A percentile compares a stretch with the other conserved stretches of the same genome.
phyloP scores from a whole-genome alignment of 2,113 vertebrate genomes.

The Psammodynastes pulverulentus region DNA sequence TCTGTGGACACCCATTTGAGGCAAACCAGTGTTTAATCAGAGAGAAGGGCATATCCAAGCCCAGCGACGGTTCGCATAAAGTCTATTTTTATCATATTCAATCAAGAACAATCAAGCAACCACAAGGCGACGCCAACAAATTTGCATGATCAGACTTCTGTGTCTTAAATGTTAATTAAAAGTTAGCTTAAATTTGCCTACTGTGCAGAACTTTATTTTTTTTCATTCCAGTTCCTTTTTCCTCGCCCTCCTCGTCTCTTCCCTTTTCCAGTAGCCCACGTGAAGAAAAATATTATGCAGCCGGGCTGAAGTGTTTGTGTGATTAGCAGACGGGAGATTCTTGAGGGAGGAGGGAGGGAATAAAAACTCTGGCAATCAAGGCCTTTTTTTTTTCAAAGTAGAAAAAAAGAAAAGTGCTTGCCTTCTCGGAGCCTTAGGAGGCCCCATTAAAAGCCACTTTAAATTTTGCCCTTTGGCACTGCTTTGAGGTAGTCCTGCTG shows the following conservation, averaged over 20 bases:
- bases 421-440: constrained; percentile 62
- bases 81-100: constrained; percentile 66
- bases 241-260: background rate
- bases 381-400: background rate
- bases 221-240: background rate
- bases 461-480: constrained; percentile 64
- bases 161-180: constrained; percentile 68
- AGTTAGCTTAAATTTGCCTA: constrained; percentile 61
- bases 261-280: constrained; percentile 54
- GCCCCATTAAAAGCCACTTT: constrained; percentile 67
- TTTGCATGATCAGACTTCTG: constrained; percentile 62
- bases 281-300: constrained; percentile 55
- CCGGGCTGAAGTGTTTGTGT: constrained; percentile 44
- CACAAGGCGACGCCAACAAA: constrained; percentile 56
- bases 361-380: constrained; percentile 53
- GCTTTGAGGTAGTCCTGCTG: constrained; percentile 47
- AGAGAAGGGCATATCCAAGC: constrained; percentile 53
- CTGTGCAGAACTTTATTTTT: constrained; percentile 48
- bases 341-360: constrained; percentile 2
- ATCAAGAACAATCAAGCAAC: constrained; percentile 70
- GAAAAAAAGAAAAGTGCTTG: constrained; percentile 18
- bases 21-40: constrained; percentile 59
- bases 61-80: constrained; percentile 40
- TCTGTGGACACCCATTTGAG: constrained; percentile 53
- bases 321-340: constrained; percentile 53